Evolutionary conservation across 2,888 invertebrate species (phyloP).

Genomic region (Erynnis tages): DNA sequence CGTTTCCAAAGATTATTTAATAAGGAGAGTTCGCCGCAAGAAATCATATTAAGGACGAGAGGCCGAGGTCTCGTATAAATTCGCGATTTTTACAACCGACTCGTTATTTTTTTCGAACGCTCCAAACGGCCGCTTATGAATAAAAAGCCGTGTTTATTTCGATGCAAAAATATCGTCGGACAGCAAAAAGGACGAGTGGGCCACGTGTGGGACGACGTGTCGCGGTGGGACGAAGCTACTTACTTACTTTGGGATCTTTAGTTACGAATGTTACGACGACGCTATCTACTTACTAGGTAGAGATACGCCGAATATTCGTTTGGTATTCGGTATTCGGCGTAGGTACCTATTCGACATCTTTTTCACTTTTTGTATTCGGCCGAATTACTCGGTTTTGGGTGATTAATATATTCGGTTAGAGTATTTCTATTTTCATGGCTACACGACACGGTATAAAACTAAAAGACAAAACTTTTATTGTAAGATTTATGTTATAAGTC

Average conservation of each 20-base stretch:
- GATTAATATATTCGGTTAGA: too few relatives aligned
- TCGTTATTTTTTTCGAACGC: slow-evolving; percentile 75
- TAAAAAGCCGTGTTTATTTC: slow-evolving; percentile 69
- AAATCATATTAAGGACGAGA: slow-evolving; percentile 66
- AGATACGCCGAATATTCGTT: too few relatives aligned
- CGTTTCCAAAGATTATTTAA: slow-evolving; percentile 76
- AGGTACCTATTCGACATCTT: too few relatives aligned
- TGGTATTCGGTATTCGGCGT: too few relatives aligned
- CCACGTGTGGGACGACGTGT: slow-evolving; percentile 38
- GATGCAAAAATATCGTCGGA: slow-evolving; percentile 72
- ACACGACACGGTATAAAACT: too few relatives aligned
- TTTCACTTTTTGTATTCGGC: too few relatives aligned
- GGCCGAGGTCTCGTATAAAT: slow-evolving; percentile 64
- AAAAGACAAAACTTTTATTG: too few relatives aligned
- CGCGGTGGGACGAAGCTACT: neutral
- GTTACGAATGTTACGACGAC: slow-evolving; percentile 20
- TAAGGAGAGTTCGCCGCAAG: slow-evolving; percentile 69
- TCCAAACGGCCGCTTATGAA: slow-evolving; percentile 68
- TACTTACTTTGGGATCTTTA: slow-evolving; percentile 32
- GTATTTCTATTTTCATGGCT: too few relatives aligned
- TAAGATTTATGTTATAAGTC: too few relatives aligned
- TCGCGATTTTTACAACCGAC: slow-evolving; percentile 73
- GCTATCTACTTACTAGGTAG: slow-evolving; percentile 19
- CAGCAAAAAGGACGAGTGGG: slow-evolving; percentile 49
- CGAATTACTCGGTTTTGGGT: too few relatives aligned